These are phyloP conservation scores for Lepus townsendii DNA, from an alignment of 2,797 vertebrate species.

Conservation along the genomic window DNA sequence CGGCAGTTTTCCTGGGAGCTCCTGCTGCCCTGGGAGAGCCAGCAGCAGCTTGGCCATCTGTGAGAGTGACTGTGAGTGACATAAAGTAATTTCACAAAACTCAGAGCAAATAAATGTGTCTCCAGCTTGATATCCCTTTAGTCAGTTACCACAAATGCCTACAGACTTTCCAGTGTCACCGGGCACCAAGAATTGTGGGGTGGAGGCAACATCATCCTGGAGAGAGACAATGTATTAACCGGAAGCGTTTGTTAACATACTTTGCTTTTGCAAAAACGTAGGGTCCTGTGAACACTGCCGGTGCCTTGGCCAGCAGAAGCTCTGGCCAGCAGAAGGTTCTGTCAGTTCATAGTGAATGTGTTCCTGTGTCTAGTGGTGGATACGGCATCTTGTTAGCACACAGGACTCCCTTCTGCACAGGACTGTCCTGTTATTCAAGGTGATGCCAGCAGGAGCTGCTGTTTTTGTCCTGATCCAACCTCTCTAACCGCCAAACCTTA, in stretches of 20 bases:
- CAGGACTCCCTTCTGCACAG: neutral
- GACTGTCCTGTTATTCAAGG: neutral
- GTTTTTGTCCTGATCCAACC: neutral
- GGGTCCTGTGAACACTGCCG: neutral
- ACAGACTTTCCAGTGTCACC: neutral
- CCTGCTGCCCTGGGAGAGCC: neutral
- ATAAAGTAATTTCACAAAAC: slow-evolving; percentile 35
- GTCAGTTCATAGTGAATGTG: neutral
- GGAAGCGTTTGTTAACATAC: neutral
- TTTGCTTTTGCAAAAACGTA: neutral
- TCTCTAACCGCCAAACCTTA: neutral
- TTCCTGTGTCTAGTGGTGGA: fast-evolving
- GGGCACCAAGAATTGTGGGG: neutral
- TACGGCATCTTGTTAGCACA: neutral
- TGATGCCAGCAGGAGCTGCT: neutral
- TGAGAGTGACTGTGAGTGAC: slow-evolving; percentile 27
- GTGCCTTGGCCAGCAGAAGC: neutral
- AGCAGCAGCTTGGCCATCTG: neutral
- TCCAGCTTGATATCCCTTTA: neutral
- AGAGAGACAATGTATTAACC: neutral
- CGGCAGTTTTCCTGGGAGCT: neutral
- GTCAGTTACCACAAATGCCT: neutral
- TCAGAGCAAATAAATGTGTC: slow-evolving; percentile 51
- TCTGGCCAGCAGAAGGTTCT: neutral
- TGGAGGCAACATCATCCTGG: neutral